Percentiles rank a stretch among this genome's conserved stretches.
Evolutionary conservation across 2,797 vertebrate species (phyloP).

Genomic region (Pseudocheirus occidentalis): DNA sequence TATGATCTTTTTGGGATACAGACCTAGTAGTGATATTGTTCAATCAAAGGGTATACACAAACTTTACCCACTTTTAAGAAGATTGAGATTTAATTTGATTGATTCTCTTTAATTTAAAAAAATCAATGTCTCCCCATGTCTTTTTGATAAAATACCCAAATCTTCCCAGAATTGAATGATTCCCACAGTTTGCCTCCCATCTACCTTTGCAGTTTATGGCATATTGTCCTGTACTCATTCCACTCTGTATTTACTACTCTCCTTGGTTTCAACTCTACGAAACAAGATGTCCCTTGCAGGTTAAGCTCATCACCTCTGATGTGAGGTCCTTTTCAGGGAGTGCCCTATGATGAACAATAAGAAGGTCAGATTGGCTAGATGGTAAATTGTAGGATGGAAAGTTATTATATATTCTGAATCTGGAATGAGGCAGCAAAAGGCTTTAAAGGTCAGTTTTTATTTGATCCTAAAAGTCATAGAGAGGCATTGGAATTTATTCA

Average conservation of each 20-base stretch:
- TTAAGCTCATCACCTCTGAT: not conserved
- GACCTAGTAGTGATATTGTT: no score
- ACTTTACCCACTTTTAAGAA: not conserved
- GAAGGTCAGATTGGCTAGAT: not conserved
- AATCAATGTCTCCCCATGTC: not conserved
- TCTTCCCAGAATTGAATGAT: not conserved
- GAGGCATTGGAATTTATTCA: not conserved
- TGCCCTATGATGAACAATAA: no score
- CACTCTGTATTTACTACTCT: not conserved
- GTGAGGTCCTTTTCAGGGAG: not conserved
- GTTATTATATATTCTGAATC: no score
- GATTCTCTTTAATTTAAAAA: not conserved
- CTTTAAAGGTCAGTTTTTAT: no score
- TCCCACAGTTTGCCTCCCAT: not conserved
- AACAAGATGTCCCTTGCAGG: not conserved
- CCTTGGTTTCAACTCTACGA: not conserved
- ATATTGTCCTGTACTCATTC: not conserved
- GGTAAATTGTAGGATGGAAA: not conserved
- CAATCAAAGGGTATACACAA: no score
- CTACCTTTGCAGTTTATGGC: not conserved
- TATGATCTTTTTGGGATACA: no score
- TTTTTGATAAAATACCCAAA: not conserved
- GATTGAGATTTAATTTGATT: not conserved
- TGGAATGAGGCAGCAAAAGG: no score
- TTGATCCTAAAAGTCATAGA: no score